These are phyloP conservation scores for Apus apus DNA, from an alignment of 2,113 vertebrate species.

Conservation along the genomic window DNA sequence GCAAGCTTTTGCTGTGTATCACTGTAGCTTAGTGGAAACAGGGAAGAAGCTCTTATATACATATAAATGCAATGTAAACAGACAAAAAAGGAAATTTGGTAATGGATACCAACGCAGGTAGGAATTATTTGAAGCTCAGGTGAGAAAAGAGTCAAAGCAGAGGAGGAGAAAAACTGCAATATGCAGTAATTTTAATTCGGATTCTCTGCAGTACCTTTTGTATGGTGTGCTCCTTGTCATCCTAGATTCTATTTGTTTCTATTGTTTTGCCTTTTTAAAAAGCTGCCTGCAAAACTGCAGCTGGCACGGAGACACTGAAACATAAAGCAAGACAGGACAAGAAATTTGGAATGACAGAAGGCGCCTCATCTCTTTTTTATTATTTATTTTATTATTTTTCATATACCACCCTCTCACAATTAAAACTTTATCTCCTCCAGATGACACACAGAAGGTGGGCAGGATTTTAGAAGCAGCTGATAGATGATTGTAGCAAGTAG, in stretches of 20 bases:
- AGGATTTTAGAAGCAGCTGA: constrained; percentile 38
- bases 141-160: background rate
- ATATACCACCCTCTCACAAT: background rate
- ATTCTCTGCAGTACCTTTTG: background rate
- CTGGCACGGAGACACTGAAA: background rate
- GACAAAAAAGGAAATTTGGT: background rate
- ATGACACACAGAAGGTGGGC: constrained; percentile 34
- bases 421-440: constrained; percentile 32
- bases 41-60: background rate
- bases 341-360: constrained; percentile 25
- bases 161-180: background rate
- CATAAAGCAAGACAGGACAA: background rate
- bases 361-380: background rate
- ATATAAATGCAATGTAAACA: background rate
- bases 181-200: background rate
- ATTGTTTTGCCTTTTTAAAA: background rate
- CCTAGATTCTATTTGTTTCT: background rate
- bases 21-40: background rate
- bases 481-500: constrained; percentile 23
- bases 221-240: background rate
- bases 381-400: background rate
- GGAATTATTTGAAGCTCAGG: background rate
- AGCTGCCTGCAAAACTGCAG: background rate
- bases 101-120: background rate
- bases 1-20: background rate